Evolutionary conservation across 2,888 invertebrate genomes (phyloP).

Genomic region (Lasioglossum leucozonium): DNA sequence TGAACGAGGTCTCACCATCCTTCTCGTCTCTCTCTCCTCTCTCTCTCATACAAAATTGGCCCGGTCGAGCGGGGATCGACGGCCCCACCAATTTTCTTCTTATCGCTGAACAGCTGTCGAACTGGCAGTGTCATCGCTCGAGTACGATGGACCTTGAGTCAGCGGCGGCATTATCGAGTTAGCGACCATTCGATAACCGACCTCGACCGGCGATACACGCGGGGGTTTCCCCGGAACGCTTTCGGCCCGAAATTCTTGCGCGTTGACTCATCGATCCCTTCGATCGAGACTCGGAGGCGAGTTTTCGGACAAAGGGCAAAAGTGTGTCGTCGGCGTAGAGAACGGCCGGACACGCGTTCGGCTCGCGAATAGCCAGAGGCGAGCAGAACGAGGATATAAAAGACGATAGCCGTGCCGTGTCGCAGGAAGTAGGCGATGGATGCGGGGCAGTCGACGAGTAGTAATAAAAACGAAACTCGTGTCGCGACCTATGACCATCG

Average conservation of each 20-base stretch:
- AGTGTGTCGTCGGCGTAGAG: slow-evolving; percentile 19
- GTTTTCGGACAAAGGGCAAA: slow-evolving; percentile 14
- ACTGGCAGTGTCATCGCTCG: neutral
- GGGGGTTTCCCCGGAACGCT: neutral
- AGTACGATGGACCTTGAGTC: slow-evolving; percentile 48
- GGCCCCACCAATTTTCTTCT: neutral
- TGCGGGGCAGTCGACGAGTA: slow-evolving; percentile 38
- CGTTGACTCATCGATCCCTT: neutral
- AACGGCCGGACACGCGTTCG: neutral
- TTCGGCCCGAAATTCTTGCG: neutral
- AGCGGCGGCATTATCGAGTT: slow-evolving; percentile 42
- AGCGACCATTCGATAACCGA: slow-evolving; percentile 44
- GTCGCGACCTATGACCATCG: slow-evolving; percentile 48
- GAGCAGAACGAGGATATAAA: slow-evolving; percentile 41
- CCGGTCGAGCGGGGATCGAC: neutral
- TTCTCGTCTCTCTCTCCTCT: neutral
- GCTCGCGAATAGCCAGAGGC: slow-evolving; percentile 18
- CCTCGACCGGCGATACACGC: neutral
- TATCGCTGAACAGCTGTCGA: slow-evolving; percentile 45
- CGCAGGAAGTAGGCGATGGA: slow-evolving; percentile 60
- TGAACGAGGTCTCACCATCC: too few species aligned
- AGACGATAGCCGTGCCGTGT: slow-evolving; percentile 23
- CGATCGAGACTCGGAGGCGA: neutral
- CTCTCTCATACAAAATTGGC: neutral
- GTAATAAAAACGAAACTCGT: slow-evolving; percentile 60